Evolutionary conservation across 2,888 invertebrate genomes (phyloP).

Genomic region (Tortricodes alternella): DNA sequence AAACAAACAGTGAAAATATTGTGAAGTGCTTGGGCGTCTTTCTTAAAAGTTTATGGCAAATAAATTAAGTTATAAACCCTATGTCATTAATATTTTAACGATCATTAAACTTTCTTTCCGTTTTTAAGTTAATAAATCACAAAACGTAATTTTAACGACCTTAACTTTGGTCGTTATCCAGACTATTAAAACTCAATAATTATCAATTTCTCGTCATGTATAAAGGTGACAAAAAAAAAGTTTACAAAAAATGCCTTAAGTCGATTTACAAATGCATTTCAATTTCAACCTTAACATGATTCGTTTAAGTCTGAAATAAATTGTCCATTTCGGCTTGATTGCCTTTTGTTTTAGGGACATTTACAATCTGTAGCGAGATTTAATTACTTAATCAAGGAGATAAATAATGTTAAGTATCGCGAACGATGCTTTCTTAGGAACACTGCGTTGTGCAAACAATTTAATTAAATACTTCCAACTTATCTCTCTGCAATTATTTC

Average conservation of each 20-base stretch:
- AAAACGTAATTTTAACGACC: no score
- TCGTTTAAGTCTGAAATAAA: no score
- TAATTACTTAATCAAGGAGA: slow-evolving; percentile 40
- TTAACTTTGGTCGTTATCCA: neutral
- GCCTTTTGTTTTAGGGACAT: neutral
- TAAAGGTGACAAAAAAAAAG: neutral
- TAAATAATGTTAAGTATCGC: slow-evolving; percentile 36
- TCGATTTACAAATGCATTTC: neutral
- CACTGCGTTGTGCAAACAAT: neutral
- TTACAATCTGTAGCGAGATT: slow-evolving; percentile 4
- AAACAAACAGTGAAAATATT: no score
- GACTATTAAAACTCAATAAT: neutral
- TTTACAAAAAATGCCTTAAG: neutral
- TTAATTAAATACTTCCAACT: neutral
- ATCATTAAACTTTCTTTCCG: no score
- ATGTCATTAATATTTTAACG: no score
- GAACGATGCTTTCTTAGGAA: slow-evolving; percentile 1
- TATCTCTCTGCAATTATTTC: neutral
- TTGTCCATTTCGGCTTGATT: neutral
- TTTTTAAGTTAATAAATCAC: no score
- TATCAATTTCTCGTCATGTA: neutral
- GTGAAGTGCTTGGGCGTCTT: no score
- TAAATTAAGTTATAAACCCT: no score
- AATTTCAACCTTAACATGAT: neutral
- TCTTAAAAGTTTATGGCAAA: no score